Conservation (phyloP, 37 sponge, comb jelly and placozoan species). For the Diacarnus erythraeanus region DNA sequence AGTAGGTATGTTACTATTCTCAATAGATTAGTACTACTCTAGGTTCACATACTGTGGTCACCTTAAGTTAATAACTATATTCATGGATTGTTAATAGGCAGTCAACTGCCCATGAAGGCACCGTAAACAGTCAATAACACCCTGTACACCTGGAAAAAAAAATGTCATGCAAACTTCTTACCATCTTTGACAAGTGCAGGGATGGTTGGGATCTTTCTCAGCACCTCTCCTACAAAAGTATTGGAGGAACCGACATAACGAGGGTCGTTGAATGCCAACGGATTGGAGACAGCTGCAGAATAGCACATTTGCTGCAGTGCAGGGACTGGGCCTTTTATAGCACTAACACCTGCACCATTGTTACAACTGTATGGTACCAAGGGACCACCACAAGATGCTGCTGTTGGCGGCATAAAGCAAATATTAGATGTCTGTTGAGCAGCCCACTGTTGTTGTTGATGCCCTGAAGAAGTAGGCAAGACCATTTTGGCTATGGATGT, state of each 20-base stretch:
- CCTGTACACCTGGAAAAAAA: not conserved
- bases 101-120: not conserved
- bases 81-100: not conserved
- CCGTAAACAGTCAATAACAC: no score
- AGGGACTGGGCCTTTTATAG: not conserved
- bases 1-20: no score
- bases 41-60: no score
- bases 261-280: no score
- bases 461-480: not conserved
- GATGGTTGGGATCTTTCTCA: constrained; percentile 13
- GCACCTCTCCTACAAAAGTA: not conserved
- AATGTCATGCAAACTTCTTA: not conserved
- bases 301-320: constrained; percentile 11
- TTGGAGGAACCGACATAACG: not conserved
- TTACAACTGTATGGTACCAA: not conserved
- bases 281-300: not conserved
- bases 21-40: no score
- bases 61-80: not conserved
- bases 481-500: not conserved
- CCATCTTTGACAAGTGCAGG: constrained; percentile 26
- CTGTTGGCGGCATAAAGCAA: not conserved
- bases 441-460: constrained; percentile 16
- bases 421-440: constrained; percentile 9
- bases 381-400: not conserved
- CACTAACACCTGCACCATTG: not conserved